Conservation (phyloP, 2,113 vertebrate species). For the Labeo catla region DNA sequence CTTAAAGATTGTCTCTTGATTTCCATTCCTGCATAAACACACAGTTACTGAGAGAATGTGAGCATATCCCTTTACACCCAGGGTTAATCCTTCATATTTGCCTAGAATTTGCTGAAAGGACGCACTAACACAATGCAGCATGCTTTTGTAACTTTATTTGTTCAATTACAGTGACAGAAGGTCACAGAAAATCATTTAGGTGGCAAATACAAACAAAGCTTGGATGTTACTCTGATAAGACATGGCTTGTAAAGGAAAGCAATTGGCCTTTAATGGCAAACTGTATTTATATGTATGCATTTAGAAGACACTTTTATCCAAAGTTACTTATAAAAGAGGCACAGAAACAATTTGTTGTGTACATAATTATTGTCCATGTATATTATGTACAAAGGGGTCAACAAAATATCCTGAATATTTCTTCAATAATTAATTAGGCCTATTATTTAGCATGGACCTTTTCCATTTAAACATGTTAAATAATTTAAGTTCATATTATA, state of each 20-base stretch:
- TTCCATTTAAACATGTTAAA: not conserved
- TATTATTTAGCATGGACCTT: not conserved
- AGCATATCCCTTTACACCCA: not conserved
- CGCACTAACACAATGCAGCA: constrained; percentile 30
- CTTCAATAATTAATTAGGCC: not conserved
- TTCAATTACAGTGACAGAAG: not conserved
- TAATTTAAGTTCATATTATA: not conserved
- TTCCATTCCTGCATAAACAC: not conserved
- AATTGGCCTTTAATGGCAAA: no score
- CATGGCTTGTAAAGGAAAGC: not conserved
- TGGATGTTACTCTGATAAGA: not conserved
- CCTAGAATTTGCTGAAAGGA: constrained; percentile 49
- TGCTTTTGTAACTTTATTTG: constrained; percentile 19
- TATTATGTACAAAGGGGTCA: not conserved
- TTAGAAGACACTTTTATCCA: no score
- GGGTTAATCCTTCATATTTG: constrained; percentile 38
- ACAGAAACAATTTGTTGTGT: no score
- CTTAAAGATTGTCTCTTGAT: constrained; percentile 2
- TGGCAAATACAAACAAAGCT: not conserved
- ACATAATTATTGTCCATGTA: not conserved
- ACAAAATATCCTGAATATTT: not conserved
- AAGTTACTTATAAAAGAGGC: no score
- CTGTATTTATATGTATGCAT: no score
- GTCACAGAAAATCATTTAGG: not conserved
- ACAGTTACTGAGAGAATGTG: constrained; percentile 28